A percentile compares a stretch with the other conserved stretches of the same genome.
These are phyloP conservation scores for Saimiri boliviensis DNA, from an alignment of 2,113 vertebrate genomes.

Conservation along the genomic window DNA sequence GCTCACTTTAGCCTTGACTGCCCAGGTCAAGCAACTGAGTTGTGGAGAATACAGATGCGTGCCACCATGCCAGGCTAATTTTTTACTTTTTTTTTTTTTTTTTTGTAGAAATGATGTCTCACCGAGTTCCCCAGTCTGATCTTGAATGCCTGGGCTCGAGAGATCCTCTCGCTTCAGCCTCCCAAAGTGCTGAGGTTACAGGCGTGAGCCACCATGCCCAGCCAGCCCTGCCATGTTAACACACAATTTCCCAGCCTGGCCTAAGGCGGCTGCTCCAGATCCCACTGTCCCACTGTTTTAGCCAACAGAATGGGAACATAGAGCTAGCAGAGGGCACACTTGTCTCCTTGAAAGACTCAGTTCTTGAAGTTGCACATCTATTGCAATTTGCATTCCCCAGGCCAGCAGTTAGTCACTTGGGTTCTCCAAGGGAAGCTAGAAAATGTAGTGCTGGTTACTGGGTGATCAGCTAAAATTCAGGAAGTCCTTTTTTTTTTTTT, in stretches of 20 bases:
- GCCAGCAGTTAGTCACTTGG: neutral
- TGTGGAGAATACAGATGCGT: neutral
- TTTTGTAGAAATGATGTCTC: neutral
- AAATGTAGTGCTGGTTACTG: neutral
- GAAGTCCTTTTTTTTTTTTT: no score
- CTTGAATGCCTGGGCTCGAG: neutral
- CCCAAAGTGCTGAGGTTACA: neutral
- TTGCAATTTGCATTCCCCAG: neutral
- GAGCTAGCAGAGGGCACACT: neutral
- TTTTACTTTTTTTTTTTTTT: neutral
- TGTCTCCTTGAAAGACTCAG: neutral
- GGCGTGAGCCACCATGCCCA: neutral
- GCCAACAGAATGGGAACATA: neutral
- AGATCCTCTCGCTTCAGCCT: neutral
- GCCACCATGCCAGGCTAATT: neutral
- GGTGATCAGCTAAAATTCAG: neutral
- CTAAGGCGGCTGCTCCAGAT: neutral
- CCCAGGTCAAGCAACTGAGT: neutral
- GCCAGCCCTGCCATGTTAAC: neutral
- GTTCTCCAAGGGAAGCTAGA: neutral
- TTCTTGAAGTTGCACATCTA: neutral
- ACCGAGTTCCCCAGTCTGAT: neutral
- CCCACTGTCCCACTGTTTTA: neutral
- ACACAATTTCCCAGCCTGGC: neutral
- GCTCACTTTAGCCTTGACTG: neutral